phyloP scores from a whole-genome alignment of 2,113 vertebrate species.

The Myiozetetes cayanensis region DNA sequence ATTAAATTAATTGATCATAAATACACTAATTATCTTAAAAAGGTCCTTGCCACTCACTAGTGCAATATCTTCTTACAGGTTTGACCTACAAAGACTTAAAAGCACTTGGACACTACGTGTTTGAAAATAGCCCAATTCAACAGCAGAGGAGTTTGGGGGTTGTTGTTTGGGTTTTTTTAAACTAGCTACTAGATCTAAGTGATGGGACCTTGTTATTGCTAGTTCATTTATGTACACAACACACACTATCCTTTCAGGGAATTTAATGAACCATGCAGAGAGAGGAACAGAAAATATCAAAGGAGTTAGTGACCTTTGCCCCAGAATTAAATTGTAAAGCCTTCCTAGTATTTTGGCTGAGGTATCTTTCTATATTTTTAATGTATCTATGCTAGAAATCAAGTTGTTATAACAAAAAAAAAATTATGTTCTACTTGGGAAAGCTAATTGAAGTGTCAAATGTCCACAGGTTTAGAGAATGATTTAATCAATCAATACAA shows the following conservation, averaged over 20 bases:
- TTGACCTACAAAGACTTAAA: background rate
- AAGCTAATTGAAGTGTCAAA: slow-evolving; percentile 45
- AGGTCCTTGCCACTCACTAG: background rate
- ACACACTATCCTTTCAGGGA: slow-evolving; percentile 10
- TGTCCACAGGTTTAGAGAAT: background rate
- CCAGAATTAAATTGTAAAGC: slow-evolving; percentile 50
- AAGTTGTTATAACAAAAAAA: background rate
- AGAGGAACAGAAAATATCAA: slow-evolving; percentile 56
- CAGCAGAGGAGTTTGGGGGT: background rate
- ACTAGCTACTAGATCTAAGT: slow-evolving; percentile 19
- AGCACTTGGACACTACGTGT: background rate
- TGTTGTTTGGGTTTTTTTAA: background rate
- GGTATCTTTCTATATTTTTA: slow-evolving; percentile 8
- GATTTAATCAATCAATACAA: slow-evolving; percentile 20
- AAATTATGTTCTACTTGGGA: background rate
- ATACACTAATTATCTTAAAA: background rate
- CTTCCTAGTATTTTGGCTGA: background rate
- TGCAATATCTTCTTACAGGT: background rate
- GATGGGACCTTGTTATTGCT: slow-evolving; percentile 2
- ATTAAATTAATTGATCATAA: background rate
- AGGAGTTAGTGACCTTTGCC: slow-evolving; percentile 43
- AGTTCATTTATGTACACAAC: slow-evolving; percentile 47
- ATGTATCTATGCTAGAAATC: background rate
- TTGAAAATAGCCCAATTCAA: background rate
- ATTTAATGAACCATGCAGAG: slow-evolving; percentile 56